phyloP scores from a whole-genome alignment of 2,113 vertebrate genomes.

The Corythornis madagascariensis region DNA sequence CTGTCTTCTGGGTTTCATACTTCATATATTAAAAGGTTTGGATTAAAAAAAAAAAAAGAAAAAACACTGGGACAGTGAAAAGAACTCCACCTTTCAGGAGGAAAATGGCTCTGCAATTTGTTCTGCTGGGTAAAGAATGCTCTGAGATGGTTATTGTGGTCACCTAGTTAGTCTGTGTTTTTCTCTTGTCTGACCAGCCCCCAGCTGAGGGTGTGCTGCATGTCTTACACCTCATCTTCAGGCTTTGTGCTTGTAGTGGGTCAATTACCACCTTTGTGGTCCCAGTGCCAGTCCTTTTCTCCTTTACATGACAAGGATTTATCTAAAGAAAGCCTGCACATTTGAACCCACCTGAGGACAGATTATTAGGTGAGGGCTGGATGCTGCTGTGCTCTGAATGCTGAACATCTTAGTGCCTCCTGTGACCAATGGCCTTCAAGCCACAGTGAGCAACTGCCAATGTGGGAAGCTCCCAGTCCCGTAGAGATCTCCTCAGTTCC shows the following conservation, averaged over 20 bases:
- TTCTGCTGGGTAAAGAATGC: background rate
- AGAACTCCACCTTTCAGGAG: background rate
- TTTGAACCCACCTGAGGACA: background rate
- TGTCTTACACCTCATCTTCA: background rate
- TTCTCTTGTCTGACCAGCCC: background rate
- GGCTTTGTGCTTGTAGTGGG: background rate
- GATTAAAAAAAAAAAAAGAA: background rate
- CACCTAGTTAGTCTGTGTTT: background rate
- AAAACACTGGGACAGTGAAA: background rate
- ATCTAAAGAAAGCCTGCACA: background rate
- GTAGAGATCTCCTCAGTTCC: background rate
- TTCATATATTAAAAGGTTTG: background rate
- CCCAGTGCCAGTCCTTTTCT: background rate
- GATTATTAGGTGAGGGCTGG: background rate
- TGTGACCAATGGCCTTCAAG: background rate
- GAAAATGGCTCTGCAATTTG: accelerated
- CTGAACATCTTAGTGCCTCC: background rate
- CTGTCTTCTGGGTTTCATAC: background rate
- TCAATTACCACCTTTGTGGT: accelerated
- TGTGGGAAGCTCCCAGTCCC: background rate
- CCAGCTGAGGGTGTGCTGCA: background rate
- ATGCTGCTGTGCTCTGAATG: background rate
- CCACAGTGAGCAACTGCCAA: background rate
- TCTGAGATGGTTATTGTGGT: background rate
- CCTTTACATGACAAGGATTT: background rate